Evolutionary conservation across 2,797 vertebrate genomes (phyloP).

Genomic region (Acanthurus tractus): DNA sequence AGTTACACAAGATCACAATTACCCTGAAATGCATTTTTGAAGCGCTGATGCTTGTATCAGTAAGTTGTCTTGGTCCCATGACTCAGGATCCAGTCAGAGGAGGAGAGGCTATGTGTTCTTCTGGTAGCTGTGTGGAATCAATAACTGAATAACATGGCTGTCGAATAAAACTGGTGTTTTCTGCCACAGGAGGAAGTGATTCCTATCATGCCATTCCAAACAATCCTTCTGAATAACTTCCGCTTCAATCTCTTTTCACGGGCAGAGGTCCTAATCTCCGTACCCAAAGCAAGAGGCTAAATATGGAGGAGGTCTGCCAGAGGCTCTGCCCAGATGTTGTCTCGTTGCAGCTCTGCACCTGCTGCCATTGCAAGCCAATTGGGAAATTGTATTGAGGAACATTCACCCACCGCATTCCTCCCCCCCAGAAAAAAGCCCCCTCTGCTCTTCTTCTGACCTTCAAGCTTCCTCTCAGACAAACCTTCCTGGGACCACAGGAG

Average conservation of each 20-base stretch:
- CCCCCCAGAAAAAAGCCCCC: neutral
- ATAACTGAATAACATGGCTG: constrained; percentile 34
- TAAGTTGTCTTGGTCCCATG: constrained; percentile 25
- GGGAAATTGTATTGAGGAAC: constrained; percentile 46
- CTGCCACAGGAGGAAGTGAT: constrained; percentile 50
- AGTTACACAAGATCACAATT: constrained; percentile 57
- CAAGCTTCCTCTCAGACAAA: constrained; percentile 48
- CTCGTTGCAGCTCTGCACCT: constrained; percentile 78
- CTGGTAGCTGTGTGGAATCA: constrained; percentile 21
- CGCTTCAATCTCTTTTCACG: constrained; percentile 61
- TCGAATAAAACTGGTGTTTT: constrained; percentile 35
- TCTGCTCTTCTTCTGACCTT: constrained; percentile 47
- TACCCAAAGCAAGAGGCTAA: constrained; percentile 70
- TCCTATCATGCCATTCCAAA: constrained; percentile 75
- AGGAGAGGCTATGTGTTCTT: neutral
- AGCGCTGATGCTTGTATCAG: constrained; percentile 35
- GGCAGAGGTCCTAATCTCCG: constrained; percentile 71
- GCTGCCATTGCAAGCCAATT: constrained; percentile 71
- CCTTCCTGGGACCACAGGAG: constrained; percentile 33
- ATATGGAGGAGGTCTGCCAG: constrained; percentile 72
- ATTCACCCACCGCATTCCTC: constrained; percentile 22
- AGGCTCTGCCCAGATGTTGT: constrained; percentile 79
- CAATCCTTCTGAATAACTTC: constrained; percentile 75
- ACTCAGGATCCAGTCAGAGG: constrained; percentile 35
- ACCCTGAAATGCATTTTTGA: constrained; percentile 27